Percentiles rank a stretch among this genome's conserved stretches.
Evolutionary conservation across 2,113 vertebrate genomes (phyloP).

Genomic region (Sphyrna mokarran): DNA sequence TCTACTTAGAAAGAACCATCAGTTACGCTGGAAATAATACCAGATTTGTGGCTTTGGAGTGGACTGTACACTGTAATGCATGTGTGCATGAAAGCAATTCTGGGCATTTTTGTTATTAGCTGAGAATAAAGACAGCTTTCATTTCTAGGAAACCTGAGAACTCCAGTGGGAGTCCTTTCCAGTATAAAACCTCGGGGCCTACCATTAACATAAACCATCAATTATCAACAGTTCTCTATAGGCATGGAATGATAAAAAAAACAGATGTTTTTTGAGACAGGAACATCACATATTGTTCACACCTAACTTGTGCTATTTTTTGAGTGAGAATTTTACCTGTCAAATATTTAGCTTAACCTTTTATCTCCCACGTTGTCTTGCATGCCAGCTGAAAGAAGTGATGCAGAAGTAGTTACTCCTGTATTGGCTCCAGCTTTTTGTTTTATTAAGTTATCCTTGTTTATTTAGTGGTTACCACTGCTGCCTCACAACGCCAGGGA

Average conservation of each 20-base stretch:
- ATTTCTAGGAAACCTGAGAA: conserved; percentile 48
- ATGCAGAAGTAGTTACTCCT: not conserved
- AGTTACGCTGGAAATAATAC: not conserved
- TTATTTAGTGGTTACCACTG: too few relatives aligned
- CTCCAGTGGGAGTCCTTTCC: conserved; percentile 46
- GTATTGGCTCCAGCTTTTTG: not conserved
- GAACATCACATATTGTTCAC: not conserved
- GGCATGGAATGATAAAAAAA: conserved; percentile 25
- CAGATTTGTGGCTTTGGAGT: not conserved
- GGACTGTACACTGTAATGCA: not conserved
- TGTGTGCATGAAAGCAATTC: conserved; percentile 34
- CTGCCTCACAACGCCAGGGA: too few relatives aligned
- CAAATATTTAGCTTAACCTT: conserved; percentile 6
- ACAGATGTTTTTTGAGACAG: conserved; percentile 20
- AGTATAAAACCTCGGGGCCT: conserved; percentile 43
- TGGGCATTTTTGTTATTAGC: conserved; percentile 43
- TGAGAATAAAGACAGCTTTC: conserved; percentile 49
- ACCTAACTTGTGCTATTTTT: not conserved
- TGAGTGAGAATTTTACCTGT: not conserved
- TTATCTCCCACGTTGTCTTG: not conserved
- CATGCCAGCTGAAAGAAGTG: not conserved
- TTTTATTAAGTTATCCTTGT: not conserved
- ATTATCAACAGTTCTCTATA: conserved; percentile 35
- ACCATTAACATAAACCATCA: conserved; percentile 33
- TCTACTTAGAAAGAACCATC: not conserved